Conservation (phyloP, 2,113 vertebrate species). For the Gallinago media region DNA sequence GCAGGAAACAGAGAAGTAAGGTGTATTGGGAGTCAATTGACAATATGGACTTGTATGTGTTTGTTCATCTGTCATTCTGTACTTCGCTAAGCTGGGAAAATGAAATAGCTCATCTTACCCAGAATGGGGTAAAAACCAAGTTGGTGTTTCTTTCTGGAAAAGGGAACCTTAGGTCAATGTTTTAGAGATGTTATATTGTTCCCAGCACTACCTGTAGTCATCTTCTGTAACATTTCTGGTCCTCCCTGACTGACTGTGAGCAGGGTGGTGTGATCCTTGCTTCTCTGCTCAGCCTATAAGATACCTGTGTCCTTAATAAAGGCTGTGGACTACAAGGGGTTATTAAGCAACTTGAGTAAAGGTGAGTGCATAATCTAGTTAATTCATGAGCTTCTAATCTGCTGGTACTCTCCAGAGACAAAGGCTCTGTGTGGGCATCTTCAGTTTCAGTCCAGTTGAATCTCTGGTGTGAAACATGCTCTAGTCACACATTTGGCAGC, state of each 20-base stretch:
- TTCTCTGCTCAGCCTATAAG: neutral
- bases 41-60: neutral
- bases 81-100: neutral
- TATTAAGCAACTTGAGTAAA: neutral
- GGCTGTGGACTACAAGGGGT: neutral
- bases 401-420: fast-evolving
- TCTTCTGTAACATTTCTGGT: neutral
- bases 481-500: fast-evolving
- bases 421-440: fast-evolving
- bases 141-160: neutral
- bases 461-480: fast-evolving
- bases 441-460: neutral
- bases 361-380: neutral
- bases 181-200: neutral
- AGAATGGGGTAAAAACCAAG: neutral
- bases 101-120: neutral
- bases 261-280: neutral
- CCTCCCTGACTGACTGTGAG: fast-evolving
- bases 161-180: neutral
- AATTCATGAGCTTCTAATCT: neutral
- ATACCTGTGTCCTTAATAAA: neutral
- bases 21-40: neutral
- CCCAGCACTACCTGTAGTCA: neutral
- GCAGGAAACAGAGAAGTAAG: slow-evolving; percentile 21
- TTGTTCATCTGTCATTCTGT: neutral